Percentiles rank a stretch among this genome's conserved stretches.
Conservation (phyloP, 1,140 invertebrate species). For the Acromyrmex heyeri region DNA sequence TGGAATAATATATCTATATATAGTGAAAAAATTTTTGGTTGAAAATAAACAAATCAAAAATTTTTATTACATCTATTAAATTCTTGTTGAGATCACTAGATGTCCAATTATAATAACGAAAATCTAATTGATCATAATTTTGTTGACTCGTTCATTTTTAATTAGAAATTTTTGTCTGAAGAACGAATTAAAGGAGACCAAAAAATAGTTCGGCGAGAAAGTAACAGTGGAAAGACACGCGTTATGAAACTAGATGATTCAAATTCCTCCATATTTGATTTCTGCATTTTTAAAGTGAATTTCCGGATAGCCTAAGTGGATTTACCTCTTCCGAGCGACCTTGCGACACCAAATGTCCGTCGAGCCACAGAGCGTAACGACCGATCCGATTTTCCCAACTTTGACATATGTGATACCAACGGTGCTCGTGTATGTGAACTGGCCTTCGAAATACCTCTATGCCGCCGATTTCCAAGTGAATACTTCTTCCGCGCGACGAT, state of each 20-base stretch:
- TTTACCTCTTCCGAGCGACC: conserved; percentile 86
- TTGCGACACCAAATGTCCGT: conserved; percentile 87
- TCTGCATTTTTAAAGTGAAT: neutral
- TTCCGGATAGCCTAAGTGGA: neutral
- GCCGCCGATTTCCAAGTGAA: conserved; percentile 88
- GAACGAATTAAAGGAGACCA: neutral
- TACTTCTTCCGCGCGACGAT: conserved; percentile 86
- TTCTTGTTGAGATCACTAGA: no score
- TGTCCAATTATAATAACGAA: no score
- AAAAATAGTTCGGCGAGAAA: neutral
- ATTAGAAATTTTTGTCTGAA: no score
- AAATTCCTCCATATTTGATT: neutral
- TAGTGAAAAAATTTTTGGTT: no score
- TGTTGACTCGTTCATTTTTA: no score
- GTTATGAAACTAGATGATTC: neutral
- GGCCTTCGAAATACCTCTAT: conserved; percentile 84
- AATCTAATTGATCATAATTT: no score
- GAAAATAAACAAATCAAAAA: no score
- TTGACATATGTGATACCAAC: conserved; percentile 90
- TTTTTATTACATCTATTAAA: no score
- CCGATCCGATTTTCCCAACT: conserved; percentile 88
- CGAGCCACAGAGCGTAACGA: conserved; percentile 88
- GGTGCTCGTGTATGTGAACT: conserved; percentile 85
- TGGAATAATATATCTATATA: no score
- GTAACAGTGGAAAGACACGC: neutral